Conservation (phyloP, 1,140 invertebrate species). For the Drosophila melanica region DNA sequence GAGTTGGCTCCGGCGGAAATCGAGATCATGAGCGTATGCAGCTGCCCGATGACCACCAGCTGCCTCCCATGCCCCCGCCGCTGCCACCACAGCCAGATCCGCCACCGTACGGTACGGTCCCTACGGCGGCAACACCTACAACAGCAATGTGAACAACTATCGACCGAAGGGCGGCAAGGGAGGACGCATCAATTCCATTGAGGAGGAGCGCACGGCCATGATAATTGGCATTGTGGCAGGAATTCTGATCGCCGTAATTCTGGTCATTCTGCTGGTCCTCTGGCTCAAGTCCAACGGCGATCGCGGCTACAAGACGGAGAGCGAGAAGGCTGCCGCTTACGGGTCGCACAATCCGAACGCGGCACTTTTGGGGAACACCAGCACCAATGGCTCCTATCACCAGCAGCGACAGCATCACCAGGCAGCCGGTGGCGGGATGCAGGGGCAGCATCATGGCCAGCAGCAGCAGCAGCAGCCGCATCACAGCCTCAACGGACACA, state of each 20-base stretch:
- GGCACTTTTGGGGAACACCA: conserved; percentile 87
- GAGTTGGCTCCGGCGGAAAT: conserved; percentile 21
- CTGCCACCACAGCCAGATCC: conserved; percentile 62
- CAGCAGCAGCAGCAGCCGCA: conserved; percentile 40
- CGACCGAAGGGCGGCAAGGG: conserved; percentile 84
- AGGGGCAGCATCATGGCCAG: conserved; percentile 81
- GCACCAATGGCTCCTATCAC: conserved; percentile 83
- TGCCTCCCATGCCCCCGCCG: conserved; percentile 80
- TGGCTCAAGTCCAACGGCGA: conserved; percentile 93
- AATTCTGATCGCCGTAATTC: conserved; percentile 94
- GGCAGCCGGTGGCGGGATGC: conserved; percentile 62
- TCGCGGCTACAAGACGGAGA: conserved; percentile 95
- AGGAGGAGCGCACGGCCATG: conserved; percentile 89
- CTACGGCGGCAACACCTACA: conserved; percentile 71
- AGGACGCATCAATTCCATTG: conserved; percentile 89
- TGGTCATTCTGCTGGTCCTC: conserved; percentile 94
- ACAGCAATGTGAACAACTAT: conserved; percentile 72
- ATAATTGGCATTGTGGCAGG: conserved; percentile 96
- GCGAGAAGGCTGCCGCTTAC: conserved; percentile 89
- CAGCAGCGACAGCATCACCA: conserved; percentile 85
- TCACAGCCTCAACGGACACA: conserved; percentile 54
- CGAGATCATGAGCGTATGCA: conserved; percentile 68
- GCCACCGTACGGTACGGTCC: conserved; percentile 82
- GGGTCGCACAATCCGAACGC: conserved; percentile 90
- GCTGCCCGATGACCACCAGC: conserved; percentile 66